phyloP scores from a whole-genome alignment of 2,797 vertebrate genomes.

The Myotis pilosus region DNA sequence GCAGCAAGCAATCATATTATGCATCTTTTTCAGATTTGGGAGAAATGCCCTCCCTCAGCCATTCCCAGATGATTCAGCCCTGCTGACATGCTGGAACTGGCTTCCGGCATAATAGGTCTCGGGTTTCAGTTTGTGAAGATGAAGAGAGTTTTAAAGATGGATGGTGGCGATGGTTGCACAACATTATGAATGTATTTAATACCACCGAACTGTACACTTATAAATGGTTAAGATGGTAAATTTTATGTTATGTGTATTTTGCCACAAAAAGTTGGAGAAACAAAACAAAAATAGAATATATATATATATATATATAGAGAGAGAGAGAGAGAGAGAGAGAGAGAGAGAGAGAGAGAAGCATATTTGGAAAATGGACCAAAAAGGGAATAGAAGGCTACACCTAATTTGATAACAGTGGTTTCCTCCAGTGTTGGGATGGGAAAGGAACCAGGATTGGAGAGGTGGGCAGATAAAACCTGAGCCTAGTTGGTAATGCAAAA shows the following conservation, averaged over 20 bases:
- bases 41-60: too few relatives aligned
- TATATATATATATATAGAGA: too few relatives aligned
- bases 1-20: too few relatives aligned
- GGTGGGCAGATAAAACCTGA: not conserved
- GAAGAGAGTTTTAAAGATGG: not conserved
- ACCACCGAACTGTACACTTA: not conserved
- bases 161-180: not conserved
- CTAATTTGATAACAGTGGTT: not conserved
- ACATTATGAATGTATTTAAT: not conserved
- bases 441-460: not conserved
- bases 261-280: not conserved
- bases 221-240: not conserved
- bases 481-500: not conserved
- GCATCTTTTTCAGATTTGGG: too few relatives aligned
- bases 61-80: too few relatives aligned
- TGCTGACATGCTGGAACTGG: too few relatives aligned
- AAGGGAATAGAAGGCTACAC: not conserved
- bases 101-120: not conserved
- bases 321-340: too few relatives aligned
- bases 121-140: not conserved
- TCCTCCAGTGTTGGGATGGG: not conserved
- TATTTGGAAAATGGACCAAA: not conserved
- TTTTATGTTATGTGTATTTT: not conserved
- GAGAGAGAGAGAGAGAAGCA: not conserved
- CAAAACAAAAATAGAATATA: not conserved